Evolutionary conservation across 2,888 invertebrate genomes (phyloP).

Genomic region (Ophioninae sp.): DNA sequence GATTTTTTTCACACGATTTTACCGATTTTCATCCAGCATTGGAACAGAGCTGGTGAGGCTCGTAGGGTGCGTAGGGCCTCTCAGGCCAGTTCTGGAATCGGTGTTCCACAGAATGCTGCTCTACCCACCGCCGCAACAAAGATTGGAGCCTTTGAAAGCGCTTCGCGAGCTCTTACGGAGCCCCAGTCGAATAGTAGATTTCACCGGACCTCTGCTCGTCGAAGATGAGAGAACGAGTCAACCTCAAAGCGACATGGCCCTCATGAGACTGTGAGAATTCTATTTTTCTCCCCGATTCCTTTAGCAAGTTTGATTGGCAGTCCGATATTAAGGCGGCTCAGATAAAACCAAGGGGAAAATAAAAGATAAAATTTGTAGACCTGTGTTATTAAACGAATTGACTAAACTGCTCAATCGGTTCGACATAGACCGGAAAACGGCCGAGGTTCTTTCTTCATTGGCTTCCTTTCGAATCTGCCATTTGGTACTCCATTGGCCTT

Average conservation of each 20-base stretch:
- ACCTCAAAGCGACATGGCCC: slow-evolving; percentile 89
- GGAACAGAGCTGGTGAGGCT: slow-evolving; percentile 93
- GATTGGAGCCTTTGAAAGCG: slow-evolving; percentile 92
- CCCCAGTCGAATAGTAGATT: slow-evolving; percentile 90
- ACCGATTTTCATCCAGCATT: too few species aligned
- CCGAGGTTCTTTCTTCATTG: too few species aligned
- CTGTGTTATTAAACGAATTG: too few species aligned
- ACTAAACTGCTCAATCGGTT: too few species aligned
- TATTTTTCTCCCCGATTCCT: background rate
- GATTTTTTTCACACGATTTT: too few species aligned
- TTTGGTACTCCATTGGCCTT: too few species aligned
- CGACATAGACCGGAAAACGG: too few species aligned
- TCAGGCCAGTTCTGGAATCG: slow-evolving; percentile 95
- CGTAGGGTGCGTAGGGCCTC: slow-evolving; percentile 92
- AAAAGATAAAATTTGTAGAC: too few species aligned
- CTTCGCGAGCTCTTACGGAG: slow-evolving; percentile 90
- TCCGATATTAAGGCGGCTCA: too few species aligned
- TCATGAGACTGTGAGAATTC: slow-evolving; percentile 87
- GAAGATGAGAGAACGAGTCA: slow-evolving; percentile 85
- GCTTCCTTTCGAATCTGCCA: too few species aligned
- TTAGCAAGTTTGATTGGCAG: too few species aligned
- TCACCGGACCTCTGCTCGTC: slow-evolving; percentile 83
- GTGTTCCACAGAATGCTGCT: slow-evolving; percentile 96
- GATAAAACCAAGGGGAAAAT: too few species aligned
- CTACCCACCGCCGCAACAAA: slow-evolving; percentile 92